These are phyloP conservation scores for Dysdera silvatica DNA, from an alignment of 1,140 invertebrate species.

Conservation along the genomic window DNA sequence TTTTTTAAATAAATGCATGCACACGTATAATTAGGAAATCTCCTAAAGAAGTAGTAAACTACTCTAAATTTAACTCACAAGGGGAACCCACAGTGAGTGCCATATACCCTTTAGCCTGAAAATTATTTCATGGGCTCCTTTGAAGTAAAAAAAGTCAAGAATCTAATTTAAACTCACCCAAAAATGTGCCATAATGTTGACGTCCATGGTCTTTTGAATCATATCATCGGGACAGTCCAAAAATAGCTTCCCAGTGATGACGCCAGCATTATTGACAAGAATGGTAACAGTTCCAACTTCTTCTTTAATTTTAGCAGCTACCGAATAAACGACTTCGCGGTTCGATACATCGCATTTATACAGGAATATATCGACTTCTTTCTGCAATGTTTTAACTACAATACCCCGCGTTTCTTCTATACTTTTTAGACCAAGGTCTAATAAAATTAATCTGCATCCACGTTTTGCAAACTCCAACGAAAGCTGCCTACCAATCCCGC, in stretches of 20 bases:
- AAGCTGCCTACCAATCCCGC: slow-evolving; percentile 39
- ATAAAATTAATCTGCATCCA: slow-evolving; percentile 36
- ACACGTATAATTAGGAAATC: too few relatives aligned
- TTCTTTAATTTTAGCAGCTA: slow-evolving; percentile 66
- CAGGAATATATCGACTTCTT: slow-evolving; percentile 12
- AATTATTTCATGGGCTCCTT: too few relatives aligned
- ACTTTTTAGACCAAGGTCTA: slow-evolving; percentile 37
- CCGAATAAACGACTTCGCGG: slow-evolving; percentile 66
- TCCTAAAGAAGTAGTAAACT: too few relatives aligned
- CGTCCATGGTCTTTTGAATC: slow-evolving; percentile 56
- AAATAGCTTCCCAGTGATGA: slow-evolving; percentile 74
- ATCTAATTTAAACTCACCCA: slow-evolving; percentile 52
- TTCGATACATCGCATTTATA: slow-evolving; percentile 64
- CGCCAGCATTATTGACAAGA: slow-evolving; percentile 88
- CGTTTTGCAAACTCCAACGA: slow-evolving; percentile 33
- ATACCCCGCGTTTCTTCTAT: slow-evolving; percentile 31
- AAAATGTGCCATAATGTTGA: slow-evolving; percentile 59
- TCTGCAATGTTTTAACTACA: slow-evolving; percentile 3
- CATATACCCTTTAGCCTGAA: too few relatives aligned
- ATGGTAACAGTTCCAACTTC: slow-evolving; percentile 81
- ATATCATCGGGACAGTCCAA: slow-evolving; percentile 69
- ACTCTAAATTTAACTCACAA: too few relatives aligned
- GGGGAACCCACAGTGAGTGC: too few relatives aligned
- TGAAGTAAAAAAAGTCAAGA: too few relatives aligned
- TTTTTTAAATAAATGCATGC: too few relatives aligned